Percentiles rank a stretch among this genome's conserved stretches.
phyloP scores from a whole-genome alignment of 1,140 invertebrate genomes.

The Meteorus sp. region DNA sequence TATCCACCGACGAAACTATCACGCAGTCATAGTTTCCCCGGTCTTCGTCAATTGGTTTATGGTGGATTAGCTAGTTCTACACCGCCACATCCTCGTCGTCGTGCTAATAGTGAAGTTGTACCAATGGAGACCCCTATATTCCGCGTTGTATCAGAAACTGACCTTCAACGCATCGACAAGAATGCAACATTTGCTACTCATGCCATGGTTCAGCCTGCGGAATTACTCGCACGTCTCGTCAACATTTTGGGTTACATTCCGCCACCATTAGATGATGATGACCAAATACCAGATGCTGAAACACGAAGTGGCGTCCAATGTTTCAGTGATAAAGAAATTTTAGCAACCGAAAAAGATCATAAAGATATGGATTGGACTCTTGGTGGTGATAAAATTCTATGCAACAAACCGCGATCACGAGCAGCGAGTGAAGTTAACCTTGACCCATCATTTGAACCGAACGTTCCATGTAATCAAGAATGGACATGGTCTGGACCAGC shows the following conservation, averaged over 20 bases:
- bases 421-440: constrained; percentile 57
- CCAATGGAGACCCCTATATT: constrained; percentile 57
- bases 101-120: constrained; percentile 57
- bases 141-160: constrained; percentile 74
- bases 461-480: constrained; percentile 57
- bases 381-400: constrained; percentile 55
- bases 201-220: constrained; percentile 69
- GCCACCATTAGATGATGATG: constrained; percentile 54
- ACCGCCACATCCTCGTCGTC: constrained; percentile 47
- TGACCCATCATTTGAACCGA: constrained; percentile 54
- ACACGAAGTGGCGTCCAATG: constrained; percentile 62
- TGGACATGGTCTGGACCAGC: constrained; percentile 72
- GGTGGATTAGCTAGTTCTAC: constrained; percentile 37
- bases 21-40: constrained; percentile 53
- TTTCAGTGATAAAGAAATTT: constrained; percentile 69
- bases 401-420: constrained; percentile 55
- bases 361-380: constrained; percentile 59
- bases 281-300: constrained; percentile 28
- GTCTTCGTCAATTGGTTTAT: constrained; percentile 47
- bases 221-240: constrained; percentile 72
- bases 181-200: constrained; percentile 70
- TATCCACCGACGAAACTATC: constrained; percentile 43
- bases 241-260: constrained; percentile 71
- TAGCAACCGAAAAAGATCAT: constrained; percentile 66
- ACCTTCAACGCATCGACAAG: constrained; percentile 75